Evolutionary conservation across 1,140 invertebrate species (phyloP).

Genomic region (Brachionus rotundiformis): DNA sequence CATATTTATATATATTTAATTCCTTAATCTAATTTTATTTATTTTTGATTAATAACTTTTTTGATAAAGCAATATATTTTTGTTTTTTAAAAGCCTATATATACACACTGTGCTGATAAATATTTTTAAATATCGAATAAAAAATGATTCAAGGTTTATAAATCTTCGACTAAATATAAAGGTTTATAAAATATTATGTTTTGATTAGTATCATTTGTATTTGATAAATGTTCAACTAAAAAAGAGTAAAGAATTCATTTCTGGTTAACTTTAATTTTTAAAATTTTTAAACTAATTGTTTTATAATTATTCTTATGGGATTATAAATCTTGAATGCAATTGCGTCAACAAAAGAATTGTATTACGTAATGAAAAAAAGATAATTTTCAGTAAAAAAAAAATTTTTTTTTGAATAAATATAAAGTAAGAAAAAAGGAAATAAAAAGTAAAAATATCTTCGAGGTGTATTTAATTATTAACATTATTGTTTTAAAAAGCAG

Average conservation of each 20-base stretch:
- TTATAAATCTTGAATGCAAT: neutral
- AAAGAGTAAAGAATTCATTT: no score
- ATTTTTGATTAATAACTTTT: constrained; percentile 18
- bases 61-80: constrained; percentile 8
- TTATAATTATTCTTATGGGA: no score
- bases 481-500: neutral
- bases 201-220: no score
- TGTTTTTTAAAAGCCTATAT: neutral
- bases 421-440: neutral
- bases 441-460: neutral
- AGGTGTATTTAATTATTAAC: neutral
- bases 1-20: no score
- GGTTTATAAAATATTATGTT: no score
- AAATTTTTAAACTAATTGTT: no score
- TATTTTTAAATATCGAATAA: neutral
- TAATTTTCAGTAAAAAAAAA: no score
- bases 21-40: constrained; percentile 11
- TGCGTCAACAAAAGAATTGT: no score
- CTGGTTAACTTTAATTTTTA: no score
- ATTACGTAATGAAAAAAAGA: no score
- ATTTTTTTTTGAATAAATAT: neutral
- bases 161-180: neutral
- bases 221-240: no score
- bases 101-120: neutral
- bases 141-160: neutral